Conservation (phyloP, 2,888 invertebrate genomes). For the Malacosoma neustria region DNA sequence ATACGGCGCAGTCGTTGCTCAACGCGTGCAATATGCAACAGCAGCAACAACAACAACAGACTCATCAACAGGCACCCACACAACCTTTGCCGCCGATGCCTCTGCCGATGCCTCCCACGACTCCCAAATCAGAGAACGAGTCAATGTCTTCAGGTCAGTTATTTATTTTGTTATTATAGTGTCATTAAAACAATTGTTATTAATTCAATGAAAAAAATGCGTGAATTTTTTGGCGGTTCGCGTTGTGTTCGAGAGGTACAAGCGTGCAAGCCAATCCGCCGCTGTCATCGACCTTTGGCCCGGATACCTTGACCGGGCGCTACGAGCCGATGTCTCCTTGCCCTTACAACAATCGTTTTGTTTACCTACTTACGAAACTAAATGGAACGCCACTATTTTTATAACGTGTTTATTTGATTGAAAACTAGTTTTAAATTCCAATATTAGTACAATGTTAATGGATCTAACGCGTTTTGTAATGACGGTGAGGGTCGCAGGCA, state of each 20-base stretch:
- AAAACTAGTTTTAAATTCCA: neutral
- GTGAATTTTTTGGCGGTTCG: slow-evolving; percentile 49
- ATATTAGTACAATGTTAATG: neutral
- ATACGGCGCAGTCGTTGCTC: slow-evolving; percentile 57
- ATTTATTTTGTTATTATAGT: no score
- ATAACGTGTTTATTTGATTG: neutral
- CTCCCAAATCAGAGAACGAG: slow-evolving; percentile 71
- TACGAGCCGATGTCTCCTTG: slow-evolving; percentile 53
- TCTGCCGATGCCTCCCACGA: slow-evolving; percentile 64
- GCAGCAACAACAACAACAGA: slow-evolving; percentile 63
- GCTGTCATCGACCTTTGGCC: slow-evolving; percentile 74
- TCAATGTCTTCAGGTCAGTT: slow-evolving; percentile 70
- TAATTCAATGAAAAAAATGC: no score
- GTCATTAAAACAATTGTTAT: no score
- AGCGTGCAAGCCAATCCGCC: slow-evolving; percentile 25
- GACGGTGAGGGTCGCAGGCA: neutral
- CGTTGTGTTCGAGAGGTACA: slow-evolving; percentile 20
- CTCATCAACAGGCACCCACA: slow-evolving; percentile 49
- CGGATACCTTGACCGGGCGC: slow-evolving; percentile 71
- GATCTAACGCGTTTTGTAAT: neutral
- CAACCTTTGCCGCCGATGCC: slow-evolving; percentile 72
- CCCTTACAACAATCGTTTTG: slow-evolving; percentile 54
- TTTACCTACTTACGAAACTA: slow-evolving; percentile 35
- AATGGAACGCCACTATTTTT: neutral
- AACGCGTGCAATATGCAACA: slow-evolving; percentile 68